These are phyloP conservation scores for Drosophila hawaiiensis DNA, from an alignment of 2,888 invertebrate species.

Conservation along the genomic window DNA sequence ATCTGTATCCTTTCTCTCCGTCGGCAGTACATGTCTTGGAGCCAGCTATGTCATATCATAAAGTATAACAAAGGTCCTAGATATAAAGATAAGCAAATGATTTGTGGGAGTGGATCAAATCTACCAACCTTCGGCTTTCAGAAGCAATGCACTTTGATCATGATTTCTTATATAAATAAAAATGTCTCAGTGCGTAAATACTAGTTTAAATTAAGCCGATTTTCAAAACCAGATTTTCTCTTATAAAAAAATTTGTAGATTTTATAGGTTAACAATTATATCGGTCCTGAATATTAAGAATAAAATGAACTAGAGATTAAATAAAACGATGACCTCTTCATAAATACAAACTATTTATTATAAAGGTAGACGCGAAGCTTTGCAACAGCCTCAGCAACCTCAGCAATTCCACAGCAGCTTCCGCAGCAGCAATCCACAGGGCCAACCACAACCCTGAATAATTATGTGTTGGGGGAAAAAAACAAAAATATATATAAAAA, in stretches of 20 bases:
- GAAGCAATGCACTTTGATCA: too few species aligned
- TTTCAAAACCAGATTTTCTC: too few species aligned
- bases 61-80: too few species aligned
- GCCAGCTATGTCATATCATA: too few species aligned
- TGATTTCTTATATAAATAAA: background rate
- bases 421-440: slow-evolving; percentile 39
- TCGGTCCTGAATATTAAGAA: background rate
- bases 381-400: background rate
- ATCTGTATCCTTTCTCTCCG: too few species aligned
- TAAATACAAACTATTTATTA: background rate
- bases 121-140: too few species aligned
- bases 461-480: background rate
- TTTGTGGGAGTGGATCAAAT: too few species aligned
- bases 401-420: slow-evolving; percentile 14
- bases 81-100: background rate
- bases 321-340: background rate
- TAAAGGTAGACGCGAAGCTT: background rate
- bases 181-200: background rate
- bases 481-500: background rate
- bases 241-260: background rate
- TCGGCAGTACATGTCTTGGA: too few species aligned
- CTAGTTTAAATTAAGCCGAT: too few species aligned
- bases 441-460: slow-evolving; percentile 53
- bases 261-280: background rate
- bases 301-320: background rate